These are phyloP conservation scores for Nudaria mundana DNA, from an alignment of 2,888 invertebrate species.

Conservation along the genomic window DNA sequence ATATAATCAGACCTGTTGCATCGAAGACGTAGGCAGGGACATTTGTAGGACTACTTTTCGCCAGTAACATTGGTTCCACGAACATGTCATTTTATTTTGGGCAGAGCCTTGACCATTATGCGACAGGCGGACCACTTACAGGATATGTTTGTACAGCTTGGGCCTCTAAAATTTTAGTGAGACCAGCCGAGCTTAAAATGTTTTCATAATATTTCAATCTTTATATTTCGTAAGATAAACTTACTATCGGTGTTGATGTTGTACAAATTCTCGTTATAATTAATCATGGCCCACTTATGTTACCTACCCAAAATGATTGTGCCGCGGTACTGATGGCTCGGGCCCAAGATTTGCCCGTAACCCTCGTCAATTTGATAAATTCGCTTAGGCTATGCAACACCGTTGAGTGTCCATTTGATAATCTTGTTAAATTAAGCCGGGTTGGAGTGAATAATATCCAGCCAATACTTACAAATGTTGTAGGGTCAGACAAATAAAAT, in stretches of 20 bases:
- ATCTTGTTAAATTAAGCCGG: constrained; percentile 33
- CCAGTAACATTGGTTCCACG: too few relatives aligned
- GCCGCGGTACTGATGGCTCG: constrained; percentile 21
- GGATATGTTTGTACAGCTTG: too few relatives aligned
- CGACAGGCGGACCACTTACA: too few relatives aligned
- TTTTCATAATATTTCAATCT: too few relatives aligned
- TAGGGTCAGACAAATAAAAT: constrained; percentile 6
- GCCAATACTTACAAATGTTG: constrained; percentile 4
- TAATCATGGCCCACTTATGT: constrained; percentile 43
- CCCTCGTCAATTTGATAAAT: constrained; percentile 54
- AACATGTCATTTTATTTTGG: too few relatives aligned
- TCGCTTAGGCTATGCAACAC: constrained; percentile 30
- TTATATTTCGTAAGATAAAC: constrained; percentile 21
- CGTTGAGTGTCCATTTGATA: constrained; percentile 24
- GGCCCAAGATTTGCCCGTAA: constrained; percentile 14
- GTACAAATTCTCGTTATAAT: constrained; percentile 33
- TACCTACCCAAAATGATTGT: constrained; percentile 29
- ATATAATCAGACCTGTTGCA: too few relatives aligned
- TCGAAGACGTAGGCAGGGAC: too few relatives aligned
- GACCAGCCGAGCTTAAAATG: too few relatives aligned
- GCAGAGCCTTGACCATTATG: too few relatives aligned
- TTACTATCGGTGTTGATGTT: constrained; percentile 17
- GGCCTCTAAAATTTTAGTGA: too few relatives aligned
- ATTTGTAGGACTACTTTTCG: too few relatives aligned
- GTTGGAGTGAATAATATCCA: constrained; percentile 22